Conservation (phyloP, 2,797 vertebrate genomes). For the Urosaurus nigricauda region DNA sequence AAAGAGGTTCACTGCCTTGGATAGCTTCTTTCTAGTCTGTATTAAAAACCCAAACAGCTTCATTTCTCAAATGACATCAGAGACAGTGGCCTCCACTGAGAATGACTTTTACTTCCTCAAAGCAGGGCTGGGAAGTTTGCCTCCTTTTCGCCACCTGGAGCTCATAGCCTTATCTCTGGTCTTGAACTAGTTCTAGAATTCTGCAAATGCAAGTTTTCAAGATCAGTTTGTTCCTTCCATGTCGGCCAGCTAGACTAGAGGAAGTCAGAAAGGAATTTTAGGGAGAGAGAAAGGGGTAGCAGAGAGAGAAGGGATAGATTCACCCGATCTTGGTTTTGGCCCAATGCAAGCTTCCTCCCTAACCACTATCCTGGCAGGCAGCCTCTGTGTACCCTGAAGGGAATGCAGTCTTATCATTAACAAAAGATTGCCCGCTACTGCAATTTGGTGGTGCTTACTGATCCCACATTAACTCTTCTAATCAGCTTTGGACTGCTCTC, state of each 20-base stretch:
- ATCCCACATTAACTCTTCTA: not conserved
- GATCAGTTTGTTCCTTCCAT: not conserved
- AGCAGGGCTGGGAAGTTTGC: not conserved
- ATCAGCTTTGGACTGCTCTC: not conserved
- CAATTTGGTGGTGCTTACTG: not conserved
- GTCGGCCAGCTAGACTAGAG: not conserved
- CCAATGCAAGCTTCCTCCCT: not conserved
- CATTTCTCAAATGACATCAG: too few species aligned
- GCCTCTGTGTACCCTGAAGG: not conserved
- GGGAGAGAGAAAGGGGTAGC: not conserved
- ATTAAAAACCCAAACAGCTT: too few species aligned
- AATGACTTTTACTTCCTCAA: not conserved
- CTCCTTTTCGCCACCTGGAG: not conserved
- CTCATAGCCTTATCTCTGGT: not conserved
- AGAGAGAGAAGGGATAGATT: not conserved
- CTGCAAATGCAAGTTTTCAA: not conserved
- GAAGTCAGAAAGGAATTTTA: not conserved
- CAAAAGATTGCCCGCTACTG: not conserved
- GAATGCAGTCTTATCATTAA: not conserved
- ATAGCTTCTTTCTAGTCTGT: too few species aligned
- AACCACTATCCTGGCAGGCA: not conserved
- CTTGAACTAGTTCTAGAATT: not conserved
- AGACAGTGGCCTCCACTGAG: too few species aligned
- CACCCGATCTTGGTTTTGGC: not conserved
- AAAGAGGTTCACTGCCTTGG: too few species aligned